phyloP scores from a whole-genome alignment of 2,797 vertebrate species.

The Sylvia borin region DNA sequence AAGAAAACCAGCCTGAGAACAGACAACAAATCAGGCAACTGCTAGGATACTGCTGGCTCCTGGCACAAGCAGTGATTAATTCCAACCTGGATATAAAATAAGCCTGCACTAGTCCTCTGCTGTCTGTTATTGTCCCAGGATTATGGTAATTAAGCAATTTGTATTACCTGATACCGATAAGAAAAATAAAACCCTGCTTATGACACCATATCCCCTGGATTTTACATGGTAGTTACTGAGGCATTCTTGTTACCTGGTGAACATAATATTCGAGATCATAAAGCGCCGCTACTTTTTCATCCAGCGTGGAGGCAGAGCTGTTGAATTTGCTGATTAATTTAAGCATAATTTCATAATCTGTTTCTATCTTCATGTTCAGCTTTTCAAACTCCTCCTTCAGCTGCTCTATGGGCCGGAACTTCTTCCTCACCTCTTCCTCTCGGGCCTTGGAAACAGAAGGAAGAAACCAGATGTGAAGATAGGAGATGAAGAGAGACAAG shows the following conservation, averaged over 20 bases:
- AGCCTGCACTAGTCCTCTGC: conserved; percentile 29
- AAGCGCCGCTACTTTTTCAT: conserved; percentile 85
- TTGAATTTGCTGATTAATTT: conserved; percentile 87
- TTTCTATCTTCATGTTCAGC: conserved; percentile 88
- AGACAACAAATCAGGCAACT: conserved; percentile 2
- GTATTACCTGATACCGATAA: conserved; percentile 46
- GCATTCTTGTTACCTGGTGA: conserved; percentile 85
- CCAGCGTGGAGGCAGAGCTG: conserved; percentile 80
- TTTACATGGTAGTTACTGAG: neutral
- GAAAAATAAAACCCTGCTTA: conserved; percentile 44
- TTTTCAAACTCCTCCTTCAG: conserved; percentile 89
- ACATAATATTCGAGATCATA: conserved; percentile 94
- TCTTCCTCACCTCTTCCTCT: conserved; percentile 71
- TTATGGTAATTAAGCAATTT: conserved; percentile 63
- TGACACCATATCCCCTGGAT: conserved; percentile 6
- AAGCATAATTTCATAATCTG: conserved; percentile 90
- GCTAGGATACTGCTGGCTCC: neutral
- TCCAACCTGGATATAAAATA: conserved; percentile 1
- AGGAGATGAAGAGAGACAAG: neutral
- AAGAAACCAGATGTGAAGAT: neutral
- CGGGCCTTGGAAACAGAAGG: conserved; percentile 57
- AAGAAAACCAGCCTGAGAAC: neutral
- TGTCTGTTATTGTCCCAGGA: conserved; percentile 51
- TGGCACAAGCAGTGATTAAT: neutral
- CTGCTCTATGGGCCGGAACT: conserved; percentile 86